Evolutionary conservation across 1,140 invertebrate species (phyloP), one percentile per base, ranked within the genome.

Genomic region (Uloborus diversus): DNA sequence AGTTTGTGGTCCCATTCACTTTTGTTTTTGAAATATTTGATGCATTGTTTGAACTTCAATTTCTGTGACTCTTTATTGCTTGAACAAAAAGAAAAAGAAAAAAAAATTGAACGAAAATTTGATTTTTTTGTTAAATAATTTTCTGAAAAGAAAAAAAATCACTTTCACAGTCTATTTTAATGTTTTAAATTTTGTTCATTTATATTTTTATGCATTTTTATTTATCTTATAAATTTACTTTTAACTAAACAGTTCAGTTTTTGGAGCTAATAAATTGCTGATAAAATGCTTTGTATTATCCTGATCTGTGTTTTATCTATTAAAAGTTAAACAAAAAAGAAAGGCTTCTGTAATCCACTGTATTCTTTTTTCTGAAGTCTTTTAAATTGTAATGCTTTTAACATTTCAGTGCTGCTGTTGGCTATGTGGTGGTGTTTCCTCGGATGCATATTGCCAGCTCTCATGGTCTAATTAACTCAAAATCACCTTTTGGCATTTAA

Each of bases 391-490:
- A 17, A 53, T 53, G 4, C n/a, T 53, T 7, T 42, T 42, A 42
- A 9, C 7, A 7, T 53, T n/a, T 53, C 13, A 53, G 13, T 49
- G 13, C 28, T 68, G 14, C 42, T 75, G 59, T 42, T 32, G 27
- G 71, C 35, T 53, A 53, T 30, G 23, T 75, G 57, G 73, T 78
- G 73, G 73, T 78, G 30, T 75, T 33, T 78, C 73, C 73, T 65
- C 56, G 73, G 73, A 65, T 78, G 73, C 73, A 65, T 47, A 23
- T 66, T 65, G 61, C 73, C 73, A 56, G 30, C 53, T 14, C 33
- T 49, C 9, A 20, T 7, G 7, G 23, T 20, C 23, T 7, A 53
- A 53, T 20, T 53, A 53, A n/a, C 20, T 7, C 23, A 20, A 42
- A 42, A 42, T 42, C 37, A 13, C 9, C 17, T 42, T 42, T 17